Evolutionary conservation across 2,888 invertebrate species (phyloP).

Genomic region (Cantharis lateralis): DNA sequence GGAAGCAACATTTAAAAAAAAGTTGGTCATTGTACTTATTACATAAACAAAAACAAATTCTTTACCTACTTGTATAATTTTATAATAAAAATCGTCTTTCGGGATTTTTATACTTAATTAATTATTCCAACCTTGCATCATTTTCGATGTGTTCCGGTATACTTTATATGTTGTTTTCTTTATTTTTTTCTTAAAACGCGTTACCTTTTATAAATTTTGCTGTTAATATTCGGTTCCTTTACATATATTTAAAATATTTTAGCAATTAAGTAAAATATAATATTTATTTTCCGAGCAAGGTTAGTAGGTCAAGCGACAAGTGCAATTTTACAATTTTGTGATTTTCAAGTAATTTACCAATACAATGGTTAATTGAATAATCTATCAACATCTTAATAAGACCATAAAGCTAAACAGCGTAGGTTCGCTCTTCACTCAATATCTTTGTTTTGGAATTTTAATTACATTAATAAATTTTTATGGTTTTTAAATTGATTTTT

Average conservation of each 20-base stretch:
- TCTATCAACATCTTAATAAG: not conserved
- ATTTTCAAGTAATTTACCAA: no score
- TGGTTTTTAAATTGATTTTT: not conserved
- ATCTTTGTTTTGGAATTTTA: not conserved
- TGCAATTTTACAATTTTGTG: not conserved
- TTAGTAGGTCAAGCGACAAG: not conserved
- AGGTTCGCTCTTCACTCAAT: not conserved
- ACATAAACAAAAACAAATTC: not conserved
- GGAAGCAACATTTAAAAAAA: not conserved
- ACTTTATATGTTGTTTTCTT: not conserved
- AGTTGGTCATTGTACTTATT: not conserved
- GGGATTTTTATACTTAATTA: not conserved
- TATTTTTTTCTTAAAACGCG: not conserved
- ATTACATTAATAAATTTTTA: not conserved
- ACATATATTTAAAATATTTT: not conserved
- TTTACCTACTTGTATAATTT: not conserved
- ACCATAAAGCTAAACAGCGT: not conserved
- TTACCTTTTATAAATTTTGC: not conserved
- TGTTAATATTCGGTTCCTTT: not conserved
- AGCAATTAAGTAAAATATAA: not conserved
- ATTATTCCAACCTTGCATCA: not conserved
- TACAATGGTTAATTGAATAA: not conserved
- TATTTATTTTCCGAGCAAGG: not conserved
- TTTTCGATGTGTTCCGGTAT: not conserved
- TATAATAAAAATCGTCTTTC: not conserved